These are phyloP conservation scores for Gorsachius magnificus DNA, from an alignment of 2,797 vertebrate species.

Conservation along the genomic window DNA sequence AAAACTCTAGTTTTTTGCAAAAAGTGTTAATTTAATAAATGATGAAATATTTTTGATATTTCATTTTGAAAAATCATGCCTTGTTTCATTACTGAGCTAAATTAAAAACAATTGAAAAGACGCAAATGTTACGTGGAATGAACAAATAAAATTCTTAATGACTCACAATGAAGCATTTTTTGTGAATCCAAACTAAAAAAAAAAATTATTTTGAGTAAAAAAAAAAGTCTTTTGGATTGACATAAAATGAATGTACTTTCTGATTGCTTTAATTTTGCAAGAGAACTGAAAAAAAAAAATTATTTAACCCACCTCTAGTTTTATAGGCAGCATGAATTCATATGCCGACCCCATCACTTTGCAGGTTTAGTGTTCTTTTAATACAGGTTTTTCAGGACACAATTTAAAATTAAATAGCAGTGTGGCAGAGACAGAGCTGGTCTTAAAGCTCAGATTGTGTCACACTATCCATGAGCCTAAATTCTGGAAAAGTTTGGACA, in stretches of 20 bases:
- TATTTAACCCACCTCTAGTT: background rate
- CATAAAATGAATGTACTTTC: background rate
- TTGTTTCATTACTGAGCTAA: background rate
- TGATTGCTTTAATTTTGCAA: background rate
- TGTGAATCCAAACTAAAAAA: background rate
- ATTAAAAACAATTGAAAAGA: background rate
- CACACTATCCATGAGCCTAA: accelerated
- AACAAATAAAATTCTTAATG: background rate
- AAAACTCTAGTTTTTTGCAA: background rate
- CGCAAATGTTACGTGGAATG: background rate
- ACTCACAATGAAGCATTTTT: background rate
- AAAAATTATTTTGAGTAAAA: background rate
- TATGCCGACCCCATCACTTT: background rate
- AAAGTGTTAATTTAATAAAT: background rate
- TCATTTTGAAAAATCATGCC: background rate
- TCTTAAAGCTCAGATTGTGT: background rate
- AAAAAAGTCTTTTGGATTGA: background rate
- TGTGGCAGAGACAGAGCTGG: background rate
- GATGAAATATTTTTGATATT: background rate
- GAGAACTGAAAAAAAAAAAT: background rate
- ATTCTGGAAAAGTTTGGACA: background rate
- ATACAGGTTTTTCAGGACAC: background rate
- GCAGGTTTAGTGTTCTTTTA: background rate
- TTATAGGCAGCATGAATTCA: background rate
- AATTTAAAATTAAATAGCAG: background rate